Evolutionary conservation across 1,140 invertebrate species (phyloP), one percentile per base, ranked within the genome.

Genomic region (Ips nitidus): DNA sequence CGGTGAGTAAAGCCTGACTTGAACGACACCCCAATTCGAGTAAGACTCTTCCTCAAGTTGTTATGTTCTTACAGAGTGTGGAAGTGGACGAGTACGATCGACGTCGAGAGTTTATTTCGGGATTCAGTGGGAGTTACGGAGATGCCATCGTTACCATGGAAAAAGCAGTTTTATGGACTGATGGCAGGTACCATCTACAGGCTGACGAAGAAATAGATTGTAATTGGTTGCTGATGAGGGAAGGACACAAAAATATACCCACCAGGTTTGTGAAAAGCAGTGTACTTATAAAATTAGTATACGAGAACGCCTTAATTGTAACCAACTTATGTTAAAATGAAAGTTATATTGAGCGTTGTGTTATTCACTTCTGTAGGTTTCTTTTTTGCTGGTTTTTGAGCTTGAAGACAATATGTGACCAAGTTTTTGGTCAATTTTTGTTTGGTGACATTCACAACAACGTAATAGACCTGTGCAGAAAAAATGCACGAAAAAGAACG

Each of bases 161-260:
- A n/a, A 86, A 86, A 39, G 93, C 94, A 0, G 88, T 91, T 1
- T 75, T 98, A 36, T 98, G 95, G 96, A 94, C 94, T 1, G 92
- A 98, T 79, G 89, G 92, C 1, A 84, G 94, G 41, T 97, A 97
- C 81, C 89, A 90, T 74, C 80, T 90, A 38, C 89, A 90, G 74
- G 93, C 93, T 0, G 87, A 92, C 56, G 82, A 88, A 36, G 84
- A 92, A 75, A 80, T 95, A 2, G 87, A 91, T 71, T 92, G 91
- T 74, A 87, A 91, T 69, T 95, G 93, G 93, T 85, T 85, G 38
- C 84, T 98, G 1, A 91, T 94, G 85, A 88, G 90, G 78, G 81
- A 84, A 47, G 89, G 89, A 71, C 82, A 85, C 59, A 77, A 78
- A 8, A 81, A 81, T 62, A 86, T 87, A 41, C 86, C 86, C 2